Percentiles rank a stretch among this genome's conserved stretches.
phyloP scores from a whole-genome alignment of 2,888 invertebrate species.

The Coenonympha arcania region DNA sequence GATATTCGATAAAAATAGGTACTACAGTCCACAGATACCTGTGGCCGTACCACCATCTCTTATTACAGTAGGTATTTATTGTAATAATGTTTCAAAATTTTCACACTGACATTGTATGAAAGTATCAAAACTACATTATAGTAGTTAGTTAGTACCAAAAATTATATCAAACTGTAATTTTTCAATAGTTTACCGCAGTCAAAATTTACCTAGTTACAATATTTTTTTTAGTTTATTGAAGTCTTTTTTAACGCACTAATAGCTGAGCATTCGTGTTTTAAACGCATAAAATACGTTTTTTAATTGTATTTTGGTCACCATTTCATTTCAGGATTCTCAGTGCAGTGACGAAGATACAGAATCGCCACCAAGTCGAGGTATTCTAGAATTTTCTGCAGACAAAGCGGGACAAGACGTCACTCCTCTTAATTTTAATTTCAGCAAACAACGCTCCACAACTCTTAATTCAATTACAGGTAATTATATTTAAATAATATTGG shows the following conservation, averaged over 20 bases:
- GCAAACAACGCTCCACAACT: conserved; percentile 80
- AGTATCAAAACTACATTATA: no score
- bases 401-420: conserved; percentile 92
- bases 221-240: conserved; percentile 5
- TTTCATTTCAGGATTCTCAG: conserved; percentile 58
- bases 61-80: no score
- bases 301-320: not conserved
- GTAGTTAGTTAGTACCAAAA: no score
- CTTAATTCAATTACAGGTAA: conserved; percentile 84
- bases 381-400: conserved; percentile 87
- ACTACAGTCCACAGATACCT: no score
- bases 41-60: no score
- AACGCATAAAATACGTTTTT: not conserved
- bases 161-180: no score
- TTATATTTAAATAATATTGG: conserved; percentile 23
- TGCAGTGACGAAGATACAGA: conserved; percentile 70
- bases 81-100: no score
- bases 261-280: not conserved
- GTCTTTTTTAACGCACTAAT: conserved; percentile 1
- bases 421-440: conserved; percentile 86
- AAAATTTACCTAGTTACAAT: not conserved
- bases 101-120: no score
- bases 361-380: conserved; percentile 77
- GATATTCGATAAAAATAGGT: no score
- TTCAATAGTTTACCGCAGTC: not conserved